phyloP scores from a whole-genome alignment of 2,888 invertebrate species.

The Rotaria socialis region DNA sequence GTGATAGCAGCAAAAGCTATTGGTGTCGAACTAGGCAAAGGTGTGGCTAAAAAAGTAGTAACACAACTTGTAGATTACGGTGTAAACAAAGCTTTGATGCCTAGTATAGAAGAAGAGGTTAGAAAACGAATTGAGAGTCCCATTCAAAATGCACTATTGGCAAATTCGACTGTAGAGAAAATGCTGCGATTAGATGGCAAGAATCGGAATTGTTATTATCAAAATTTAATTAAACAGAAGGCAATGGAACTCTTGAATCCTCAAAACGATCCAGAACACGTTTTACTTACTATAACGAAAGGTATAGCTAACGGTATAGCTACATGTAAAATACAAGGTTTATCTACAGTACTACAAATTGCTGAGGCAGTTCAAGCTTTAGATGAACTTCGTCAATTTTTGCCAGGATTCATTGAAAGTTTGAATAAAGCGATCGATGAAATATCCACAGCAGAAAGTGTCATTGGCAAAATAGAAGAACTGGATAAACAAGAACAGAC shows the following conservation, averaged over 20 bases:
- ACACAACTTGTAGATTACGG: constrained; percentile 10
- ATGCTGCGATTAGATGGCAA: background rate
- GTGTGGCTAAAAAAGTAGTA: background rate
- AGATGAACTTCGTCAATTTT: background rate
- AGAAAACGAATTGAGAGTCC: background rate
- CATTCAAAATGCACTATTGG: background rate
- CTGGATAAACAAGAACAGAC: too few species aligned
- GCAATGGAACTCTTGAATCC: background rate
- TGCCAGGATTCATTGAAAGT: background rate
- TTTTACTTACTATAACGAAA: background rate
- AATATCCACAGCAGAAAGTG: background rate
- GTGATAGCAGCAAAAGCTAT: background rate
- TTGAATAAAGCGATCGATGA: background rate
- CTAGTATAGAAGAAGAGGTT: background rate
- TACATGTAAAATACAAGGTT: background rate
- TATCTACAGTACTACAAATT: background rate
- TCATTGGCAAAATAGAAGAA: too few species aligned
- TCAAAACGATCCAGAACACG: background rate
- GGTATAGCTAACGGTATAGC: background rate
- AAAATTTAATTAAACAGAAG: background rate
- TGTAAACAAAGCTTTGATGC: background rate
- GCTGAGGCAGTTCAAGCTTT: background rate
- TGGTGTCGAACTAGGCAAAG: background rate
- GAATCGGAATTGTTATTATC: background rate
- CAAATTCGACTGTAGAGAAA: background rate